Conservation (phyloP, 2,888 invertebrate species). For the Dasysyrphus tricinctus region DNA sequence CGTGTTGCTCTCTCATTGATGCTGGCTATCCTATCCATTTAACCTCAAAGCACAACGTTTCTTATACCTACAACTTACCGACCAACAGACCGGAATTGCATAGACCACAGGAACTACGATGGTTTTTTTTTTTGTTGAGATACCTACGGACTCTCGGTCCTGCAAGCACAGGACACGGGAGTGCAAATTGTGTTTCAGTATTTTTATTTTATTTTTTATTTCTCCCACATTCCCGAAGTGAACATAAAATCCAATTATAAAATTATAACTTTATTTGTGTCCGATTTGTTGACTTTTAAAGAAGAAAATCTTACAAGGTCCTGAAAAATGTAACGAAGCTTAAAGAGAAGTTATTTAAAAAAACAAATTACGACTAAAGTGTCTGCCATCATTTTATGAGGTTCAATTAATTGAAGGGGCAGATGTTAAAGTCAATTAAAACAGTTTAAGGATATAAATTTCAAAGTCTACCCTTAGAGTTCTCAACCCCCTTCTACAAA, state of each 20-base stretch:
- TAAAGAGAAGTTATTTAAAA: neutral
- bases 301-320: neutral
- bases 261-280: conserved; percentile 44
- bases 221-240: conserved; percentile 4
- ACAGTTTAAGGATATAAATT: neutral
- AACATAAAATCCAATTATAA: conserved; percentile 55
- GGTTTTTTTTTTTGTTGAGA: neutral
- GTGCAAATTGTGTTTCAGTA: neutral
- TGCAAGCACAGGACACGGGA: neutral
- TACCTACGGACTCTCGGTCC: neutral
- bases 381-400: neutral
- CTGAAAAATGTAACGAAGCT: neutral
- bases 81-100: neutral
- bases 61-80: neutral
- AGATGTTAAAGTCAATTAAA: neutral
- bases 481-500: neutral
- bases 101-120: neutral
- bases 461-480: neutral
- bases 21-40: conserved; percentile 20
- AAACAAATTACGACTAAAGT: neutral
- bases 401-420: neutral
- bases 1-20: conserved; percentile 29
- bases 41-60: conserved; percentile 6
- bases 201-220: neutral
- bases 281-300: conserved; percentile 20